These are phyloP conservation scores for Cepaea hortensis DNA, from an alignment of 2,888 invertebrate genomes.

Conservation along the genomic window DNA sequence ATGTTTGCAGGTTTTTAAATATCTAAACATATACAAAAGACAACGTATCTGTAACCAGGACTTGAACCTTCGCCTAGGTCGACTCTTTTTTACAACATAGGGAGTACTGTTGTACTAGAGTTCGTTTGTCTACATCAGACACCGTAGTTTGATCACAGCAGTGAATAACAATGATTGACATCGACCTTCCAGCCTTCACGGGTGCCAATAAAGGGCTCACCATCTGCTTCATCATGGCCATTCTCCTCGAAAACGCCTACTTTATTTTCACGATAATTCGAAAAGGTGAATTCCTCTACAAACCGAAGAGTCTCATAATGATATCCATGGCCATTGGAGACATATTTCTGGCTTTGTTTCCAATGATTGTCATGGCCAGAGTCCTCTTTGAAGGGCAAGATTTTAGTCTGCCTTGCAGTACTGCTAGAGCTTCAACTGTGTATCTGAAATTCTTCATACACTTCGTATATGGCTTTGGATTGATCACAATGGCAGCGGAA, in stretches of 20 bases:
- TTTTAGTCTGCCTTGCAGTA: not conserved
- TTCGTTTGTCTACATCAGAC: too few relatives aligned
- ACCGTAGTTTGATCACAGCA: too few relatives aligned
- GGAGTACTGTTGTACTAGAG: too few relatives aligned
- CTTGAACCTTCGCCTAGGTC: too few relatives aligned
- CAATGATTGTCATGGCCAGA: not conserved
- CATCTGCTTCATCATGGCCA: not conserved
- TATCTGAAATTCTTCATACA: conserved; percentile 4
- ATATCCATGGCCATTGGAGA: conserved; percentile 25
- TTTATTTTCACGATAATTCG: not conserved
- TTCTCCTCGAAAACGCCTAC: not conserved
- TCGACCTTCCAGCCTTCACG: not conserved
- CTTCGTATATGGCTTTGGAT: conserved; percentile 19
- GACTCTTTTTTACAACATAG: too few relatives aligned
- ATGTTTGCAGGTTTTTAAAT: too few relatives aligned
- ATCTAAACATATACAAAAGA: too few relatives aligned
- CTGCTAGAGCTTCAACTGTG: not conserved
- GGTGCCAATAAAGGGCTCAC: not conserved
- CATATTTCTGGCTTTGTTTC: conserved; percentile 18
- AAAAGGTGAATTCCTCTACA: not conserved
- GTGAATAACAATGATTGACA: not conserved
- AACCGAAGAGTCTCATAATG: not conserved
- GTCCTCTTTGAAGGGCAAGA: not conserved
- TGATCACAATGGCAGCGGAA: conserved; percentile 1
- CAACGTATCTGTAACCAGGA: too few relatives aligned